Percentiles rank a stretch among this genome's conserved stretches.
Evolutionary conservation across 2,113 vertebrate species (phyloP).

Genomic region (Podiceps cristatus): DNA sequence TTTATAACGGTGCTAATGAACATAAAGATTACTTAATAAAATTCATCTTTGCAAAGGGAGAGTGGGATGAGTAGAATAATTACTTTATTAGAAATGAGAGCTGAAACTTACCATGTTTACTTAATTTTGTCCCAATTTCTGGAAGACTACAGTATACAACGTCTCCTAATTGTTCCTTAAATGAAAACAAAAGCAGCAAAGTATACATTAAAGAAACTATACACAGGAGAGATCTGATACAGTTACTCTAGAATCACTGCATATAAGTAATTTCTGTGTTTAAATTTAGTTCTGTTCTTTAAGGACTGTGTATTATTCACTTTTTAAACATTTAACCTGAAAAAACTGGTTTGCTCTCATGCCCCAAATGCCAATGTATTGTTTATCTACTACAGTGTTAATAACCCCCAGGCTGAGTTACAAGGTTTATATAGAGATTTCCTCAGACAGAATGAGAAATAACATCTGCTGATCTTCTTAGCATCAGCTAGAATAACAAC

Average conservation of each 20-base stretch:
- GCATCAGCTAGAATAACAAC: background rate
- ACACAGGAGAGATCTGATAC: background rate
- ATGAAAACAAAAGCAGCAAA: slow-evolving; percentile 17
- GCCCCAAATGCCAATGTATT: background rate
- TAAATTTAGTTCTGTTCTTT: background rate
- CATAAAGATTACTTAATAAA: background rate
- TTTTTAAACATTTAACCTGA: background rate
- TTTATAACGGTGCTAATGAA: background rate
- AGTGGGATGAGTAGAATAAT: background rate
- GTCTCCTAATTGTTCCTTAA: slow-evolving; percentile 93
- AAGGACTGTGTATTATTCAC: background rate
- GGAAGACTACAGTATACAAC: slow-evolving; percentile 98
- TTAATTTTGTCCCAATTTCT: slow-evolving; percentile 92
- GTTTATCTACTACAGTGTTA: background rate
- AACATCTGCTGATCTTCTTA: background rate
- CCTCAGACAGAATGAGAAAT: background rate
- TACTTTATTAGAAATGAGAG: background rate
- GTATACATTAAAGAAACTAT: background rate
- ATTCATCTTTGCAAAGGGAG: background rate
- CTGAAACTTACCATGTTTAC: slow-evolving; percentile 85
- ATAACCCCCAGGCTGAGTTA: background rate
- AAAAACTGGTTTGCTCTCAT: background rate
- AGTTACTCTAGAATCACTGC: background rate
- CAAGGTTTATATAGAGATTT: background rate
- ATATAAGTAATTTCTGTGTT: background rate